Percentiles rank a stretch among this genome's conserved stretches.
These are phyloP conservation scores for Drosophila siamana DNA, from an alignment of 2,888 invertebrate species.

Conservation along the genomic window DNA sequence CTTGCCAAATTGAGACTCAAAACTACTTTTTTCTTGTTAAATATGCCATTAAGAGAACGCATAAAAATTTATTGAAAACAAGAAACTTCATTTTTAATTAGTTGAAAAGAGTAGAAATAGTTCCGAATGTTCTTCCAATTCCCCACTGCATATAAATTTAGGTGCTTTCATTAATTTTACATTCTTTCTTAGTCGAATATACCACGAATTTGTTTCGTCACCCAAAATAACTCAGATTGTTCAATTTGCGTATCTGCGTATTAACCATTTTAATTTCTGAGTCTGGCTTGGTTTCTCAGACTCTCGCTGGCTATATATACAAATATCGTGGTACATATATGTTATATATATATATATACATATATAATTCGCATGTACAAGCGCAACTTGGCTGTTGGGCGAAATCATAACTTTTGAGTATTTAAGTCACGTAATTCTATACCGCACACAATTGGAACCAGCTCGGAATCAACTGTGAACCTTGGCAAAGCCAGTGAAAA, in stretches of 20 bases:
- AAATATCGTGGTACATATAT: neutral
- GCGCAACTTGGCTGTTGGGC: constrained; percentile 56
- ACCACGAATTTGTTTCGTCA: constrained; percentile 27
- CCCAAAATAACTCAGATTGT: constrained; percentile 38
- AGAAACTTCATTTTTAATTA: too few relatives aligned
- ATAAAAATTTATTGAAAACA: too few relatives aligned
- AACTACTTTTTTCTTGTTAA: too few relatives aligned
- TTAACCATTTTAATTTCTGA: constrained; percentile 16
- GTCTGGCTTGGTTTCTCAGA: constrained; percentile 21
- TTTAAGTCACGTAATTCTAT: constrained; percentile 73
- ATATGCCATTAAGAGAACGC: too few relatives aligned
- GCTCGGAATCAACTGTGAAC: constrained; percentile 35
- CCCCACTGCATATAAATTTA: too few relatives aligned
- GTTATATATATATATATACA: neutral
- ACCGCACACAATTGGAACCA: constrained; percentile 38
- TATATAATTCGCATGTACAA: neutral
- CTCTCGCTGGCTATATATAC: constrained; percentile 8
- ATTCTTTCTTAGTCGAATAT: constrained; percentile 24
- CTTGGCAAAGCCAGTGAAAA: constrained; percentile 54
- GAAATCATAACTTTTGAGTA: constrained; percentile 75
- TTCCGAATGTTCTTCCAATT: too few relatives aligned
- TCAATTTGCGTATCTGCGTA: constrained; percentile 36
- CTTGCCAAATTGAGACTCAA: constrained; percentile 16
- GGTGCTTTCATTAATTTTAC: too few relatives aligned
- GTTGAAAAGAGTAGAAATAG: too few relatives aligned